These are phyloP conservation scores for Otis tarda DNA, from an alignment of 2,113 vertebrate genomes.

Conservation along the genomic window DNA sequence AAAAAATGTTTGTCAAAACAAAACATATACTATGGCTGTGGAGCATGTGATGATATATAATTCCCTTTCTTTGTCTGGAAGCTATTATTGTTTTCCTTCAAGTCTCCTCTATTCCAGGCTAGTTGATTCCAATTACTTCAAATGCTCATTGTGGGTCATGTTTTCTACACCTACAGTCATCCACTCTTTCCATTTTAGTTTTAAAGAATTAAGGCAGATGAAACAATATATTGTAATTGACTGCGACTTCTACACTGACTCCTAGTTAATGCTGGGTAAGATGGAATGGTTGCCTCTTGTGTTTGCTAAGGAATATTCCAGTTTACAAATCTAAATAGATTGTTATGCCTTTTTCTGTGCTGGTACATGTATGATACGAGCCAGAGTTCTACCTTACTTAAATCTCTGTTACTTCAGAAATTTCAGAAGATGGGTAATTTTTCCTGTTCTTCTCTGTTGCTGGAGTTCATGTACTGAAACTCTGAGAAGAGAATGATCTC, in stretches of 20 bases:
- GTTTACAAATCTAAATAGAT: neutral
- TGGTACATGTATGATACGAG: neutral
- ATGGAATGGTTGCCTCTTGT: neutral
- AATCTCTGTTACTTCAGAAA: neutral
- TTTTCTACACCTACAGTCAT: neutral
- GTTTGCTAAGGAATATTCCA: neutral
- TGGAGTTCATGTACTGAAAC: neutral
- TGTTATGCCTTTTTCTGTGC: neutral
- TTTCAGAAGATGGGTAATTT: neutral
- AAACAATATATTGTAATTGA: neutral
- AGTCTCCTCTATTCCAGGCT: neutral
- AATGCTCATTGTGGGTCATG: neutral
- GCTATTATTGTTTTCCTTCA: neutral
- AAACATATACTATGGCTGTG: neutral
- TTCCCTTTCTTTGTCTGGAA: neutral
- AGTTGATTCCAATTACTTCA: neutral
- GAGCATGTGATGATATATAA: neutral
- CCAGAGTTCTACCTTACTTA: neutral
- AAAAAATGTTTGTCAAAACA: neutral
- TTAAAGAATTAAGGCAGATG: neutral
- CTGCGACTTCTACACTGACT: rapidly evolving
- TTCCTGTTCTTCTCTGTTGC: neutral
- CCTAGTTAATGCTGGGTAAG: neutral
- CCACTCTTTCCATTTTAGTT: neutral
- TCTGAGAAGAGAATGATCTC: neutral